These are phyloP conservation scores for Xanthia togata DNA, from an alignment of 2,888 invertebrate species.

Conservation along the genomic window DNA sequence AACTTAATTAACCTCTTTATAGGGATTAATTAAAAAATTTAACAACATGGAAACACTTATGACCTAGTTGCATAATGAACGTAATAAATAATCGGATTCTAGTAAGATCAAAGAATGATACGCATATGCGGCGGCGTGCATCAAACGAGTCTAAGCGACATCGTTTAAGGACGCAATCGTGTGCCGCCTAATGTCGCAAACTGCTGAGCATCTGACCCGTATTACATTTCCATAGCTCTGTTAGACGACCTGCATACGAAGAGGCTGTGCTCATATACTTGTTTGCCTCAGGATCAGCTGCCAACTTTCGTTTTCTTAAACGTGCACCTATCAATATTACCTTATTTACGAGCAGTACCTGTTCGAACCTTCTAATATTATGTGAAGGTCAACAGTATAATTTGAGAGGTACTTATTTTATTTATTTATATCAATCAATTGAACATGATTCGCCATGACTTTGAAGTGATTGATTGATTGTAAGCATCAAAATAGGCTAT, in stretches of 20 bases:
- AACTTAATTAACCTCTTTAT: slow-evolving; percentile 55
- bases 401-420: slow-evolving; percentile 18
- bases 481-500: slow-evolving; percentile 1
- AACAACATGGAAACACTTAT: slow-evolving; percentile 35
- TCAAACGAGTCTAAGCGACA: slow-evolving; percentile 68
- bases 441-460: slow-evolving; percentile 29
- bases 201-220: slow-evolving; percentile 69
- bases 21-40: slow-evolving; percentile 55
- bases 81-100: slow-evolving; percentile 42
- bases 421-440: slow-evolving; percentile 43
- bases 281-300: slow-evolving; percentile 47
- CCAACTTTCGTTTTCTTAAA: slow-evolving; percentile 62
- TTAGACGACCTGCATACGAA: slow-evolving; percentile 49
- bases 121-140: slow-evolving; percentile 46
- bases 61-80: slow-evolving; percentile 54
- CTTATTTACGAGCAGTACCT: slow-evolving; percentile 25
- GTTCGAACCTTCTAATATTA: slow-evolving; percentile 31
- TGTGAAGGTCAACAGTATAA: slow-evolving; percentile 37
- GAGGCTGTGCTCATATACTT: slow-evolving; percentile 30
- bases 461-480: slow-evolving; percentile 47
- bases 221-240: slow-evolving; percentile 62
- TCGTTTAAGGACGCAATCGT: slow-evolving; percentile 72
- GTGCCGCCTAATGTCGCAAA: slow-evolving; percentile 73
- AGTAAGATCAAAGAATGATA: slow-evolving; percentile 45
- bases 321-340: slow-evolving; percentile 24